Evolutionary conservation across 2,888 invertebrate genomes (phyloP), one percentile per base, ranked within the genome.

Genomic region (Ennomos quercinarius): DNA sequence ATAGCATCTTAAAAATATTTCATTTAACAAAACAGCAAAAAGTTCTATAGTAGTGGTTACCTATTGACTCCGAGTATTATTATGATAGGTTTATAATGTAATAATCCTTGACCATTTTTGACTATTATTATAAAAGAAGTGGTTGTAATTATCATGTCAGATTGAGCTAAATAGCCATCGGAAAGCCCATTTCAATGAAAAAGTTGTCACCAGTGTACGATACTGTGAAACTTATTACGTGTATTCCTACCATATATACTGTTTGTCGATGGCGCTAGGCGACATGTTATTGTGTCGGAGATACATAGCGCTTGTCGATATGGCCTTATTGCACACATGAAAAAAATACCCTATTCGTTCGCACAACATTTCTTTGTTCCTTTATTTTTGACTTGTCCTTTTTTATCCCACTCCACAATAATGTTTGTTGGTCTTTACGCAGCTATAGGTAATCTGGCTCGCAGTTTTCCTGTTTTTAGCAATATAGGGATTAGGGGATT

Each of bases 251-350:
- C 6, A 6, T 27, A 6, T 27, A 27, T 27, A 6, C 6, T 6
- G n/a, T 13, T 45, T 34, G 36, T 36, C 43, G 49, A 53, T 43
- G 46, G 38, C 41, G n/a, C 51, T 34, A 43, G 41, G 55, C 46
- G 42, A 61, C 60, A 51, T 61, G 51, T 60, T 55, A 55, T 51
- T 56, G 55, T 60, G 46, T 52, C 47, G 51, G 42, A 37, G 51
- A 48, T 56, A 61, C 51, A 55, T 50, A 48, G 34, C 44, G 55
- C 47, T 47, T 55, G 47, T 61, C 60, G 51, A 40, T 61, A 42
- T 48, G n/a, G 43, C 51, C 55, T 51, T 61, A 56, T 61, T 60
- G 55, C 43, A 61, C 47, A 39, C 51, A 39, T 61, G 60, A 56
- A 56, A 54, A 27, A 60, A 60, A 60, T 50, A 47, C 55, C 50